A percentile compares a stretch with the other conserved stretches of the same genome.
phyloP scores from a whole-genome alignment of 2,113 vertebrate genomes.

The Ctenomys sociabilis region DNA sequence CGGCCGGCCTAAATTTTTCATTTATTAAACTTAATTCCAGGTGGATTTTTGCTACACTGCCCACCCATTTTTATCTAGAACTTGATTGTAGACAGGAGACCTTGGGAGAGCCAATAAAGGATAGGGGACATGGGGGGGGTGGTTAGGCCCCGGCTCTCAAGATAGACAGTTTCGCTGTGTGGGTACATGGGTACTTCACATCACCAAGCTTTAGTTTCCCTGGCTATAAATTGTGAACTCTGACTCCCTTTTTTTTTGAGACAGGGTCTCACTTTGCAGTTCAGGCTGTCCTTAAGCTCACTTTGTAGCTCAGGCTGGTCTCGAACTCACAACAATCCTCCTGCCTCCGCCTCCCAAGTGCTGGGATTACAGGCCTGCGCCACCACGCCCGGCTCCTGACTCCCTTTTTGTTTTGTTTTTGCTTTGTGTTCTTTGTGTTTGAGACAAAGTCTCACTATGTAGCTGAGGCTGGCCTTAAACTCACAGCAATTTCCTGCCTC shows the following conservation, averaged over 20 bases:
- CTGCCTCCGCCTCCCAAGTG: too few relatives aligned
- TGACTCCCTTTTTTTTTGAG: not conserved
- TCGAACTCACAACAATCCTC: too few relatives aligned
- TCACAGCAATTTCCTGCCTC: too few relatives aligned
- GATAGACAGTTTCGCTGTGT: not conserved
- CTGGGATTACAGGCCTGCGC: too few relatives aligned
- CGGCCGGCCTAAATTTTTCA: not conserved
- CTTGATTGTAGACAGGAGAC: not conserved
- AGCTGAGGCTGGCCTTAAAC: too few relatives aligned
- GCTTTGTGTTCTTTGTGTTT: too few relatives aligned
- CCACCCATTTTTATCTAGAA: not conserved
- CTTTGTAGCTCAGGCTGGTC: too few relatives aligned
- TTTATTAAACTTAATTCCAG: conserved; percentile 21
- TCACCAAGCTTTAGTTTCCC: not conserved
- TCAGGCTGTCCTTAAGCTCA: too few relatives aligned
- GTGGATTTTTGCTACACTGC: not conserved
- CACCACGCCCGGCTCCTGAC: too few relatives aligned
- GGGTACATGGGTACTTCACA: not conserved
- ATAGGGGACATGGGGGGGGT: rapidly evolving
- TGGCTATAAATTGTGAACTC: not conserved
- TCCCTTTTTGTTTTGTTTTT: not conserved
- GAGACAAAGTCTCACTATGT: too few relatives aligned
- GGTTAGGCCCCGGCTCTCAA: not conserved
- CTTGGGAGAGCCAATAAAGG: not conserved
- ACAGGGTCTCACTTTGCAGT: too few relatives aligned